phyloP scores from a whole-genome alignment of 2,797 vertebrate species.

The Alosa sapidissima region DNA sequence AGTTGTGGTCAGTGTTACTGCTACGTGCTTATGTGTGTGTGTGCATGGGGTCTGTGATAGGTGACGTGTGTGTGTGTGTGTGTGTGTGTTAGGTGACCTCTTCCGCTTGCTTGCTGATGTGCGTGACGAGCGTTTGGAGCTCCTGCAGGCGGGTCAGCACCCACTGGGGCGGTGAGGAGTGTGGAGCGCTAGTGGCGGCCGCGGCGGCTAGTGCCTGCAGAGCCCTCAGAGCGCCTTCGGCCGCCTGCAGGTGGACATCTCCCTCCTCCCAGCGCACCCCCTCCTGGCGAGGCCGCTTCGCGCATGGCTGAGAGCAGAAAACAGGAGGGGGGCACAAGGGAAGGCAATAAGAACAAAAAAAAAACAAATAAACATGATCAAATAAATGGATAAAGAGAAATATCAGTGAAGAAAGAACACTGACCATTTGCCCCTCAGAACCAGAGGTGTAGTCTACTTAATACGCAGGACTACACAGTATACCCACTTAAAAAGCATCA shows the following conservation, averaged over 20 bases:
- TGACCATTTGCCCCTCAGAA: not conserved
- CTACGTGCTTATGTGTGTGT: not conserved
- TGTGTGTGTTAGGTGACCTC: constrained; percentile 23
- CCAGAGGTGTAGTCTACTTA: too few species aligned
- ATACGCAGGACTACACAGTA: too few species aligned
- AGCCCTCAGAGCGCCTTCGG: constrained; percentile 77
- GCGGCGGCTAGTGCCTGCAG: constrained; percentile 66
- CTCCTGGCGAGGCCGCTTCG: constrained; percentile 81
- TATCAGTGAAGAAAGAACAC: not conserved
- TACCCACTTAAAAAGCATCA: too few species aligned
- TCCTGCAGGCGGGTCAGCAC: constrained; percentile 73
- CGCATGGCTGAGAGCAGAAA: constrained; percentile 70
- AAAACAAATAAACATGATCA: too few species aligned
- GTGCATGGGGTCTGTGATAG: not conserved
- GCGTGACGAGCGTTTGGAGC: constrained; percentile 71
- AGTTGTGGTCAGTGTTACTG: not conserved
- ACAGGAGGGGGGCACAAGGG: not conserved
- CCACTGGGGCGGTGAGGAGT: constrained; percentile 67
- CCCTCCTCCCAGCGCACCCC: constrained; percentile 76
- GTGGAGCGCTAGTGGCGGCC: not conserved
- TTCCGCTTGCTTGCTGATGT: constrained; percentile 52
- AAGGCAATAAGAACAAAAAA: not conserved
- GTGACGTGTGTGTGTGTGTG: constrained; percentile 10
- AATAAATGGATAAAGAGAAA: not conserved
- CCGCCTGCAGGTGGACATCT: constrained; percentile 72